Percentiles rank a stretch among this genome's conserved stretches.
Conservation (phyloP, 2,888 invertebrate genomes). For the Leptogaster cylindrica region DNA sequence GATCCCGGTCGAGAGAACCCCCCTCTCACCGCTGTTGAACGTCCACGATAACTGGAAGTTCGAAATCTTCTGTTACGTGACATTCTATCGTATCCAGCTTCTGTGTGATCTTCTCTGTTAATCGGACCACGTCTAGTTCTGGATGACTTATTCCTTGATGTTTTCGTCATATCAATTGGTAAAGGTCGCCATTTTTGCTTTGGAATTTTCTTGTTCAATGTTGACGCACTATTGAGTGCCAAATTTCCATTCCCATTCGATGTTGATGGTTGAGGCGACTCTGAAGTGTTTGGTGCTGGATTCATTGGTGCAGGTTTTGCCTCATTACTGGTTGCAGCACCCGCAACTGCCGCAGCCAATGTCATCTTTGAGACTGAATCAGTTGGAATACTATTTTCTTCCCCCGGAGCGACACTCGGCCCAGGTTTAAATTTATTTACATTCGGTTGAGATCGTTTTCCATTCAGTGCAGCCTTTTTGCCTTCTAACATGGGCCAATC, state of each 20-base stretch:
- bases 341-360: slow-evolving; percentile 32
- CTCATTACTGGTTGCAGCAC: background rate
- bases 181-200: slow-evolving; percentile 90
- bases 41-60: slow-evolving; percentile 57
- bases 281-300: background rate
- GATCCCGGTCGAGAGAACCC: slow-evolving; percentile 64
- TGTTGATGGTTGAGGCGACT: background rate
- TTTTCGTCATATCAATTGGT: slow-evolving; percentile 79
- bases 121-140: slow-evolving; percentile 66
- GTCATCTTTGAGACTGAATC: slow-evolving; percentile 33
- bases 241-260: slow-evolving; percentile 52
- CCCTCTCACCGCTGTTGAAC: slow-evolving; percentile 56
- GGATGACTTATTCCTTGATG: slow-evolving; percentile 65
- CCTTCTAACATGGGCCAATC: slow-evolving; percentile 89
- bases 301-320: background rate
- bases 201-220: slow-evolving; percentile 59
- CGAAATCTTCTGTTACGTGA: slow-evolving; percentile 59
- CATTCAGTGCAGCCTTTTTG: slow-evolving; percentile 63
- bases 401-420: no score
- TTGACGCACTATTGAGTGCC: slow-evolving; percentile 42
- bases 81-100: slow-evolving; percentile 52
- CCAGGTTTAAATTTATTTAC: slow-evolving; percentile 1
- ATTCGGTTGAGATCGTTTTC: slow-evolving; percentile 55
- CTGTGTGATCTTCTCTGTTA: slow-evolving; percentile 48
- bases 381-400: slow-evolving; percentile 42